Evolutionary conservation across 2,797 vertebrate species (phyloP).

Genomic region (Lacerta viridis): DNA sequence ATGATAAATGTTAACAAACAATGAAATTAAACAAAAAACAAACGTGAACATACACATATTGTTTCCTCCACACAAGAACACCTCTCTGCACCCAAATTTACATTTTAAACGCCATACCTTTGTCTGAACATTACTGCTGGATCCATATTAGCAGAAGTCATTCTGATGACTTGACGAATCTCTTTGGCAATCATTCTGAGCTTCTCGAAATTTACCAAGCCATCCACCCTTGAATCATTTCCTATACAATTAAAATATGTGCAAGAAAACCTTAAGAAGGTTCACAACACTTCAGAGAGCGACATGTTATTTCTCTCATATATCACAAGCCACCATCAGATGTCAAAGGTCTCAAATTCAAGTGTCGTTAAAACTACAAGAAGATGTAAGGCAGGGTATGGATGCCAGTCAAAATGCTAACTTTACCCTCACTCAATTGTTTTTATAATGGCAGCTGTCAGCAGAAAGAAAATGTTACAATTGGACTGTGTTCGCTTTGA

Average conservation of each 20-base stretch:
- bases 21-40: slow-evolving; percentile 21
- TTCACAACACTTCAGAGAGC: not conserved
- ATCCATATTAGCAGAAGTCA: slow-evolving; percentile 98
- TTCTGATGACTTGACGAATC: slow-evolving; percentile 92
- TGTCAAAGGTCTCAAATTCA: slow-evolving; percentile 7
- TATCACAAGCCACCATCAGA: not conserved
- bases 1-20: slow-evolving; percentile 16
- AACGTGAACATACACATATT: slow-evolving; percentile 23
- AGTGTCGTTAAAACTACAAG: not conserved
- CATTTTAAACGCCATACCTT: slow-evolving; percentile 84
- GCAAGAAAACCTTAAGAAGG: slow-evolving; percentile 1
- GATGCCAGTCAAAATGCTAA: not conserved
- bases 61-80: not conserved
- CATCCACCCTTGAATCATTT: slow-evolving; percentile 95
- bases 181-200: slow-evolving; percentile 98
- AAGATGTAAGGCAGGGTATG: not conserved
- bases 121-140: slow-evolving; percentile 97
- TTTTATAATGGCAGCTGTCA: slow-evolving; percentile 17
- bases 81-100: slow-evolving; percentile 8
- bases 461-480: slow-evolving; percentile 19
- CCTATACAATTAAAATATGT: slow-evolving; percentile 78
- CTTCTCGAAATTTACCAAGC: slow-evolving; percentile 97
- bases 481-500: slow-evolving; percentile 15
- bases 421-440: not conserved
- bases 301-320: not conserved